Evolutionary conservation across 2,113 vertebrate genomes (phyloP).

Genomic region (Probosciger aterrimus): DNA sequence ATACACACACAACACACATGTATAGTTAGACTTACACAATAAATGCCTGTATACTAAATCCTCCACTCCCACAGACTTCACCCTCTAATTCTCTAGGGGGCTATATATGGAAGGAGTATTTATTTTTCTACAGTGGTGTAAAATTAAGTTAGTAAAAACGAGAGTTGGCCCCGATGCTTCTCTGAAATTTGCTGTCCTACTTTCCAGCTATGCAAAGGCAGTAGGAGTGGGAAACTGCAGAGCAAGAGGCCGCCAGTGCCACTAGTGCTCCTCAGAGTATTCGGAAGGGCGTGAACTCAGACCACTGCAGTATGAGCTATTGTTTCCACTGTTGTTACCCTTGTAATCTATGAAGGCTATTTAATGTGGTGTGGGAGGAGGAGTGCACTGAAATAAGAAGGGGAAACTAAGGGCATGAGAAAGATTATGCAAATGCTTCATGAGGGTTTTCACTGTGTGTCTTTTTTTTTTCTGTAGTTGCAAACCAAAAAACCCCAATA

Average conservation of each 20-base stretch:
- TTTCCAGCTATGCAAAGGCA: not conserved
- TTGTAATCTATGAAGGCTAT: not conserved
- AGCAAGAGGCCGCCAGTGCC: not conserved
- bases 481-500: not conserved
- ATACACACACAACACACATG: not conserved
- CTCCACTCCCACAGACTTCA: not conserved
- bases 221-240: conserved; percentile 44
- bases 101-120: not conserved
- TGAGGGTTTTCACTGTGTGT: not conserved
- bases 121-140: not conserved
- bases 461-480: not conserved
- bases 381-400: not conserved
- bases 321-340: conserved; percentile 9
- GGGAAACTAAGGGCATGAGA: conserved; percentile 47
- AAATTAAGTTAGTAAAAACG: not conserved
- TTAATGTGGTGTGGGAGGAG: conserved; percentile 28
- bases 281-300: not conserved
- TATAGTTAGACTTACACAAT: not conserved
- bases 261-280: not conserved
- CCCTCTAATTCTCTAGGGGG: not conserved
- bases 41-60: not conserved
- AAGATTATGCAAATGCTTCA: not conserved
- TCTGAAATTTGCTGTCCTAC: not conserved
- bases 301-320: not conserved
- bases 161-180: not conserved